Base-by-base conservation (phyloP, 2,113 vertebrate genomes). In the Lamprotornis superbus region DNA sequence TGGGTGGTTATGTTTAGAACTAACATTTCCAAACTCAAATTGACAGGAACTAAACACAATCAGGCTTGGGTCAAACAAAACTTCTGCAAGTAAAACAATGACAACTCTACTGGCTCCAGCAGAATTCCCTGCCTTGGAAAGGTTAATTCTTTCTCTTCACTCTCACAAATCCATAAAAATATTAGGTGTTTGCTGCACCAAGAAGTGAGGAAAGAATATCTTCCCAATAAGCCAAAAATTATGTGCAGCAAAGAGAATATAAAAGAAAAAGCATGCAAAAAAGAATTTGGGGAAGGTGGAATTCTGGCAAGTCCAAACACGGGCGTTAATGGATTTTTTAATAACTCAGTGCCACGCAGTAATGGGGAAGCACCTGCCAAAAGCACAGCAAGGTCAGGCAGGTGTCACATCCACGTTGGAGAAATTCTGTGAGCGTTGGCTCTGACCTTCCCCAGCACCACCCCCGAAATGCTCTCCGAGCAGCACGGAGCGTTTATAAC, bases 41-140 rank as follows among this genome's bases (percentile, higher is more conserved):
- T 83, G 95, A 94, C 93, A 96, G 93, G 97, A 97, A 97, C 97
- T 97, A 82, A 97, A 94, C 83, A 97, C 97, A 97, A 97, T 97
- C 95, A 87, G 5, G 39, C 80, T 81, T n/a, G 49, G 93, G 88
- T 97, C 92, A 83, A 85, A 96, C 76, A 96, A 96, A 97, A 97
- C 95, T 91, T 95, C 67, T 86, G 84, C 70, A 31, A 92, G 96
- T 59, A 8, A 82, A 93, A 96, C 96, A 81, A 73, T 94, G 82
- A 69, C 56, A 83, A 78, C 84, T 18, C 6, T 6, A 60, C 81
- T 39, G 42, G 71, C n/a, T 42, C 65, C 30, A 35, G 52, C 37
- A 23, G 49, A 35, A 89, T 44, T 47, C 44, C 69, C 55, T 31
- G 37, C 90, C 53, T 67, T 44, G 68, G n/a, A 56, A 74, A 88